Conservation (phyloP, 2,113 vertebrate genomes). For the Saimiri boliviensis region DNA sequence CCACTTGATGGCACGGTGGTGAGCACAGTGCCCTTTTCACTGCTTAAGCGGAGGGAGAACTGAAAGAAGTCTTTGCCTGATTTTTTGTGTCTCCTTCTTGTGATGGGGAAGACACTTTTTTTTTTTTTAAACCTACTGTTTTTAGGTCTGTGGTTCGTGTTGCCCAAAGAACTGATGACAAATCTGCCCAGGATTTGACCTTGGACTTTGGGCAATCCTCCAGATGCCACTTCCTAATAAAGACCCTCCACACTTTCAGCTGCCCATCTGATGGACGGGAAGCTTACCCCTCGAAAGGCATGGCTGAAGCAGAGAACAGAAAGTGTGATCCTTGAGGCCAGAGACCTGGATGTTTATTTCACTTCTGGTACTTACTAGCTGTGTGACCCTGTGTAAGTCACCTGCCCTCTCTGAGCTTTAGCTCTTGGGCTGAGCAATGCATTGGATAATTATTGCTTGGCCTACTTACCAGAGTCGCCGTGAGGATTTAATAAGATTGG, state of each 20-base stretch:
- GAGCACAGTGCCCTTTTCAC: neutral
- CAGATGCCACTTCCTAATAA: neutral
- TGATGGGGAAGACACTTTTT: neutral
- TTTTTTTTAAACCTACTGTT: too few relatives aligned
- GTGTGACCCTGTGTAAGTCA: neutral
- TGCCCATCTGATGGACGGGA: accelerated
- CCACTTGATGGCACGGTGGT: neutral
- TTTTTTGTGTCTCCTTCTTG: neutral
- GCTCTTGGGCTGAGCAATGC: neutral
- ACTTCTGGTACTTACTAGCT: neutral
- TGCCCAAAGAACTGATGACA: neutral
- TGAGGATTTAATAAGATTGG: neutral
- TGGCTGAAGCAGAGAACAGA: neutral
- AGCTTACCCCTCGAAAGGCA: neutral
- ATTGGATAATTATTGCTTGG: neutral
- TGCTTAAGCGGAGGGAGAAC: neutral
- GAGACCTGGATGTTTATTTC: neutral
- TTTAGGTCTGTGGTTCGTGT: neutral
- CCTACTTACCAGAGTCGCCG: neutral
- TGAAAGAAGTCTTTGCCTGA: neutral
- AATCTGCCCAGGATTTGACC: neutral
- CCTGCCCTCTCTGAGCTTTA: neutral
- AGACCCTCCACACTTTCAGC: neutral
- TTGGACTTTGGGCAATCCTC: neutral
- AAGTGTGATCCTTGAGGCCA: neutral